Base-by-base conservation (phyloP, 2,888 invertebrate genomes). In the Synanthedon vespiformis region DNA sequence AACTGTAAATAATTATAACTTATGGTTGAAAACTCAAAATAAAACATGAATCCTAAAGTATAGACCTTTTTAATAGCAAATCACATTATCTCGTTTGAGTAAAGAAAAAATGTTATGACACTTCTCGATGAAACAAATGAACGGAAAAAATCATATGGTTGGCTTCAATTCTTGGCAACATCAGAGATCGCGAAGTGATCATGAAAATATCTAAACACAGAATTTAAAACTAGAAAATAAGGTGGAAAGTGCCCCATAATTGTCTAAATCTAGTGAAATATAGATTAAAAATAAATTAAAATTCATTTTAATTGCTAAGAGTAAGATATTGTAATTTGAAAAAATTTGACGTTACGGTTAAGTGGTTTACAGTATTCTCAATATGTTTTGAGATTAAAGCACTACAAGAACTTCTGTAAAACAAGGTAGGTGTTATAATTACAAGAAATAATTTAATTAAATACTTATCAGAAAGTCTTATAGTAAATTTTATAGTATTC, bases 71-170 rank as follows among this genome's bases (percentile, higher is more conserved):
- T 34, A 34, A 8, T 34, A 6, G 6, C 10, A 8, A 10, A 34
- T 34, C 34, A 34, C 34, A 34, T 34, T 53, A 49, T 54, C 55
- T 49, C 55, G 55, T 56, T 58, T 52, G 54, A 57, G 56, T 78
- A 79, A 78, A 80, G 68, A 61, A 73, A 79, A 80, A 70, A 65
- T 71, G 61, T 67, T 78, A 79, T 70, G 70, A 68, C 69, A 63
- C 47, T 61, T 66, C 40, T 18, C n/a, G 78, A 79, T 62, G 74
- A 72, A 85, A 86, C 83, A 86, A 86, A 72, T 80, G 84, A 85
- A 84, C 57, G 55, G 69, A 81, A 34, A 40, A 50, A 48, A 87
- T 81, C 86, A 87, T 85, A 86, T 87, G 86, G 74, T 83, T 70
- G 67, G 71, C 78, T 77, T 80, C 76, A 77, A 77, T 75, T 77